Evolutionary conservation across 2,797 vertebrate genomes (phyloP).

Genomic region (Loriculus beryllinus): DNA sequence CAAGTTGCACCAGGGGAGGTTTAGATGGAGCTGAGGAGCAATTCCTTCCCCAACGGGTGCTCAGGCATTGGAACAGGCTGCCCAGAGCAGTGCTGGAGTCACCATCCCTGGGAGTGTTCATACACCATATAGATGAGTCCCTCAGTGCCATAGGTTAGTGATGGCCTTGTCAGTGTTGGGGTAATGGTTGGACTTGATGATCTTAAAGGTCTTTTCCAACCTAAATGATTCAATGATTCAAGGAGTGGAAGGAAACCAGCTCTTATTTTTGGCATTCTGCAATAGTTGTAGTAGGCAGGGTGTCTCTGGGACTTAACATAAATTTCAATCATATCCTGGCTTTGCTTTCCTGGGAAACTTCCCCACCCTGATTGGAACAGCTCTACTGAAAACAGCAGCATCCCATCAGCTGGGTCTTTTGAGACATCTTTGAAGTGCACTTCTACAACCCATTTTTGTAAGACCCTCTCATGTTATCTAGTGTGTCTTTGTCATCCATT

Average conservation of each 20-base stretch:
- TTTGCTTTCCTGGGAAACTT: background rate
- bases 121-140: background rate
- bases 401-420: background rate
- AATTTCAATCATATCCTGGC: background rate
- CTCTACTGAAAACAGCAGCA: background rate
- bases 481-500: background rate
- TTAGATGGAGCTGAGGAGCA: too few relatives aligned
- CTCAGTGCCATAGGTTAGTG: background rate
- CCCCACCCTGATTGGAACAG: background rate
- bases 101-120: background rate
- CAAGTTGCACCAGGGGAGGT: too few relatives aligned
- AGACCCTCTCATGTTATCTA: background rate
- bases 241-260: background rate
- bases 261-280: conserved; percentile 7
- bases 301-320: background rate
- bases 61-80: background rate
- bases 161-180: background rate
- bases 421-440: background rate
- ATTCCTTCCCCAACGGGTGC: too few relatives aligned
- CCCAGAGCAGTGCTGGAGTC: background rate
- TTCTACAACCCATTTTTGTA: background rate
- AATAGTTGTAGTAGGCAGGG: background rate
- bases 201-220: background rate
- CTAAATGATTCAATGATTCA: background rate
- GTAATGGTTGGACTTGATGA: background rate